A percentile compares a stretch with the other conserved stretches of the same genome.
Evolutionary conservation across 2,797 vertebrate species (phyloP).

Genomic region (Pangasius mekongensis): DNA sequence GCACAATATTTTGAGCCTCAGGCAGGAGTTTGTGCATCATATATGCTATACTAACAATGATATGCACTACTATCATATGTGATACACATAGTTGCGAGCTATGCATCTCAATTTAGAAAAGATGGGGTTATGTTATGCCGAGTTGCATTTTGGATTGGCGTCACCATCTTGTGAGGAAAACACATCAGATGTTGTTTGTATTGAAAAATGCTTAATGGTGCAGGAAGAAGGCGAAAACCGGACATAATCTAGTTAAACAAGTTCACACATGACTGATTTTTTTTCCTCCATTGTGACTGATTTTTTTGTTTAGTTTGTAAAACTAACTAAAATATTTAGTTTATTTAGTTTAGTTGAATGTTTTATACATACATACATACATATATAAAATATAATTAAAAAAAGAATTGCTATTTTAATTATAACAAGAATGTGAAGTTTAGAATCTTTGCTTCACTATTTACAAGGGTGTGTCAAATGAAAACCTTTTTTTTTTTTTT

Average conservation of each 20-base stretch:
- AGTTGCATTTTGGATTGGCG: neutral
- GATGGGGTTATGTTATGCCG: neutral
- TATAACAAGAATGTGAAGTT: neutral
- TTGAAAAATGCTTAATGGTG: neutral
- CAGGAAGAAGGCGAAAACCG: neutral
- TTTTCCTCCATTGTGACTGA: no score
- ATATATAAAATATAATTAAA: neutral
- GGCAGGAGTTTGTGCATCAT: constrained; percentile 2
- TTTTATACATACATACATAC: no score
- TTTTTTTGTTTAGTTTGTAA: neutral
- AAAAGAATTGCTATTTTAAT: neutral
- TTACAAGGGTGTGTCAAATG: neutral
- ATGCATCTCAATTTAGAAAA: neutral
- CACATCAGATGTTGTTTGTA: neutral
- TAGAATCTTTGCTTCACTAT: neutral
- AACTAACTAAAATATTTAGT: neutral
- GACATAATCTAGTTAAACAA: neutral
- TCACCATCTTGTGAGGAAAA: neutral
- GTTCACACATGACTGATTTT: neutral
- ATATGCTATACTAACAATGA: neutral
- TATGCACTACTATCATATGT: neutral
- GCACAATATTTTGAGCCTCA: constrained; percentile 8
- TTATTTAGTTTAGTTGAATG: no score
- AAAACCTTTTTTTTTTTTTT: neutral
- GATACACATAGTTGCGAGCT: neutral